These are phyloP conservation scores for Blastobasis lacticolella DNA, from an alignment of 2,888 invertebrate genomes.

Conservation along the genomic window DNA sequence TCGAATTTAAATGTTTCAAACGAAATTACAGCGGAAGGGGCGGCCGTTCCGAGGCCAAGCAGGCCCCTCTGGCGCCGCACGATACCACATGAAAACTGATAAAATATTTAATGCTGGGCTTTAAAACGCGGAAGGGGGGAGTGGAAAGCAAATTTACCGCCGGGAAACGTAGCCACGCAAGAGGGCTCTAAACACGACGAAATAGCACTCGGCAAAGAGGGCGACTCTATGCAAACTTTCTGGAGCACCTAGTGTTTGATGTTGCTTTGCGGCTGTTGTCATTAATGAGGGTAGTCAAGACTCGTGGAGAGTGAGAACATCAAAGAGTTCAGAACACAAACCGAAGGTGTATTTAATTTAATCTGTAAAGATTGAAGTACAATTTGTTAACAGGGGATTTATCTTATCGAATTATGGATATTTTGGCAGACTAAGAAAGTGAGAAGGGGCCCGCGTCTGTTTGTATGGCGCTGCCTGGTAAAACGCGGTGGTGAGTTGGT, in stretches of 20 bases:
- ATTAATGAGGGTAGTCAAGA: conserved; percentile 27
- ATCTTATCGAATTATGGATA: too few relatives aligned
- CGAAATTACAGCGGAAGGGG: conserved; percentile 41
- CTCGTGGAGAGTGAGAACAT: too few relatives aligned
- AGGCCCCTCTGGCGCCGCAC: conserved; percentile 55
- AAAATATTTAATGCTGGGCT: conserved; percentile 64
- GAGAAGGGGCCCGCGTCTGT: too few relatives aligned
- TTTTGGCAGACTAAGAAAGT: too few relatives aligned
- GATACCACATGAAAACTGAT: conserved; percentile 62
- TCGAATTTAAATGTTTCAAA: conserved; percentile 44
- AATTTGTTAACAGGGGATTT: too few relatives aligned
- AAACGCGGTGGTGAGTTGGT: too few relatives aligned
- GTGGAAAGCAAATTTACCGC: conserved; percentile 58
- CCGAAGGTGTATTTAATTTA: too few relatives aligned
- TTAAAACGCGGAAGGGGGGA: conserved; percentile 51
- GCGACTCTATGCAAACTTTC: conserved; percentile 25
- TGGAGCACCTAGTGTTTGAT: conserved; percentile 21
- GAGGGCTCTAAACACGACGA: conserved; percentile 32
- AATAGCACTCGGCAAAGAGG: conserved; percentile 34
- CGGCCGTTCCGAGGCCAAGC: conserved; percentile 12
- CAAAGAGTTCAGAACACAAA: too few relatives aligned
- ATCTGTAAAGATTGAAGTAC: too few relatives aligned
- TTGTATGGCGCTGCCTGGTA: too few relatives aligned
- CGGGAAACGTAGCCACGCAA: conserved; percentile 22
- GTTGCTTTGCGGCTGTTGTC: conserved; percentile 32